Conservation (phyloP, 1,140 invertebrate species). For the Zaprionus inermis region DNA sequence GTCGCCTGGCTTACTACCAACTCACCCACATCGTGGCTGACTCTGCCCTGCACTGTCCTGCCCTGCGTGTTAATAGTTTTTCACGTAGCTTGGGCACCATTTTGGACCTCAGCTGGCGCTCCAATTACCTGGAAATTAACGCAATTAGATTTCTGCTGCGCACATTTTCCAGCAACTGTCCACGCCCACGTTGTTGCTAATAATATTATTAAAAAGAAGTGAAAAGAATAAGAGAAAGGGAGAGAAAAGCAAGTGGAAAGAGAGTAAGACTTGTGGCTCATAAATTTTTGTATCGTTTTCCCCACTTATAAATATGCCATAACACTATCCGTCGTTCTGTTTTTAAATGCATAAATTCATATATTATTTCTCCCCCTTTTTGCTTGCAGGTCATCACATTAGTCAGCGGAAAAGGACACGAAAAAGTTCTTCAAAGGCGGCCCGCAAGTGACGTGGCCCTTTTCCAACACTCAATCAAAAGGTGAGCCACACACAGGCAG, state of each 20-base stretch:
- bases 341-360: conserved; percentile 25
- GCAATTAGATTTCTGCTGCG: conserved; percentile 62
- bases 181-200: conserved; percentile 30
- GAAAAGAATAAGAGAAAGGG: not conserved
- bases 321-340: not conserved
- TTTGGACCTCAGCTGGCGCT: conserved; percentile 31
- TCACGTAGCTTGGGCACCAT: conserved; percentile 47
- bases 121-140: conserved; percentile 77
- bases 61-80: conserved; percentile 76
- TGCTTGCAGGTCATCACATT: conserved; percentile 37
- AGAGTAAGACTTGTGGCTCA: not conserved
- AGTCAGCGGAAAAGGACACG: conserved; percentile 40
- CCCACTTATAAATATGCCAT: not conserved
- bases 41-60: not conserved
- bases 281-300: not conserved
- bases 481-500: conserved; percentile 30
- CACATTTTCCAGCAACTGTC: conserved; percentile 19
- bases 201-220: conserved; percentile 29
- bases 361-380: conserved; percentile 26
- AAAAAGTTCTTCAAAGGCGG: conserved; percentile 20
- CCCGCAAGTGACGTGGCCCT: conserved; percentile 39
- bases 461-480: conserved; percentile 44
- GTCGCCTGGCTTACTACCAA: not conserved
- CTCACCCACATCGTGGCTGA: not conserved
- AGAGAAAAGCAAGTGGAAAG: not conserved